Percentiles rank a stretch among this genome's conserved stretches.
These are phyloP conservation scores for Syngnathoides biaculeatus DNA, from an alignment of 2,113 vertebrate genomes.

Conservation along the genomic window DNA sequence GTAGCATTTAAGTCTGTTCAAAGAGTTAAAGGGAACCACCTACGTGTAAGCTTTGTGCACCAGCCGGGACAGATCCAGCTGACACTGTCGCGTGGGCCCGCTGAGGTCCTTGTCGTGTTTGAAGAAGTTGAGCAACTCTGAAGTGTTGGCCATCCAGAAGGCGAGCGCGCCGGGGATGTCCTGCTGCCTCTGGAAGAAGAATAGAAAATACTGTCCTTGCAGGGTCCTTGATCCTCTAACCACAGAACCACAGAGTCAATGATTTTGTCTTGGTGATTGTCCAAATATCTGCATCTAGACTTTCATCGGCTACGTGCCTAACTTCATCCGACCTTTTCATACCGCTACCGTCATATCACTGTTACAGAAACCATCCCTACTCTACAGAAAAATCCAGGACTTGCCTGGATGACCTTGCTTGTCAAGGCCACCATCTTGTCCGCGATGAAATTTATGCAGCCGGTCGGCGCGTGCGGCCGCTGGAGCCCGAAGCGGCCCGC, in stretches of 20 bases:
- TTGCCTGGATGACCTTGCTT: constrained; percentile 87
- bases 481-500: constrained; percentile 81
- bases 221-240: background rate
- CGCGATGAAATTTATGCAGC: constrained; percentile 74
- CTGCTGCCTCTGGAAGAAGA: constrained; percentile 82
- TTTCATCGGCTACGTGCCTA: background rate
- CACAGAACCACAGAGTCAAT: background rate
- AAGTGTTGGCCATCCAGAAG: constrained; percentile 95
- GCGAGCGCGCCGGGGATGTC: constrained; percentile 83
- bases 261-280: background rate
- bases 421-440: constrained; percentile 90
- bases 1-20: background rate
- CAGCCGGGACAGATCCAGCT: constrained; percentile 83
- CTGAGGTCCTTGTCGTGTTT: constrained; percentile 85
- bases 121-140: constrained; percentile 90
- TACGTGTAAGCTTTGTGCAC: constrained; percentile 91
- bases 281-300: too few relatives aligned
- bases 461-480: constrained; percentile 63
- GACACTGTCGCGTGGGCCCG: constrained; percentile 80
- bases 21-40: constrained; percentile 25
- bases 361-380: background rate
- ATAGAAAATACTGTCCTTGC: background rate
- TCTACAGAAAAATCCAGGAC: constrained; percentile 27
- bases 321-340: background rate
- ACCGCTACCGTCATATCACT: background rate